Conservation (phyloP, 2,113 vertebrate species). For the Corythaixoides concolor region DNA sequence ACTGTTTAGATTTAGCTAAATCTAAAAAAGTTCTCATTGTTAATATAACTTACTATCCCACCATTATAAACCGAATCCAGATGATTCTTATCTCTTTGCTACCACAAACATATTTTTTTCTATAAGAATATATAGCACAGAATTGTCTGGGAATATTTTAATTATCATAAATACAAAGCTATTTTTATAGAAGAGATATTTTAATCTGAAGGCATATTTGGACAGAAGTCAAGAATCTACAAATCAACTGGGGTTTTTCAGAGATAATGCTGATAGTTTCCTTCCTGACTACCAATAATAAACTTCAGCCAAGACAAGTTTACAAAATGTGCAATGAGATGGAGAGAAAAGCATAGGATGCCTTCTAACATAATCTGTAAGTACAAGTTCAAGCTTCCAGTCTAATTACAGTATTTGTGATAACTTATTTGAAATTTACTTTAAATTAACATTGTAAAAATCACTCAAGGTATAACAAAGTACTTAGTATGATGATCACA, state of each 20-base stretch:
- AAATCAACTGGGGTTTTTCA: not conserved
- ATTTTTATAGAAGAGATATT: not conserved
- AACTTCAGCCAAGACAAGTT: not conserved
- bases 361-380: not conserved
- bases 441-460: not conserved
- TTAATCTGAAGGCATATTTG: not conserved
- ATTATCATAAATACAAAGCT: constrained; percentile 12
- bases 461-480: not conserved
- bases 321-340: not conserved
- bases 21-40: not conserved
- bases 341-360: not conserved
- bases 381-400: not conserved
- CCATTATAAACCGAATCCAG: constrained; percentile 28
- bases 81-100: constrained; percentile 13
- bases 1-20: constrained; percentile 26
- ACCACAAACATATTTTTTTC: not conserved
- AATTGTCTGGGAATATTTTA: constrained; percentile 18
- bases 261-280: not conserved
- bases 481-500: not conserved
- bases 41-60: not conserved
- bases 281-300: not conserved
- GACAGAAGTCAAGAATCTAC: constrained; percentile 10
- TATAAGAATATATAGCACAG: not conserved
- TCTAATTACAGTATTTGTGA: not conserved
- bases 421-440: not conserved